Percentiles rank a stretch among this genome's conserved stretches.
These are phyloP conservation scores for Sitta europaea DNA, from an alignment of 2,113 vertebrate species.

Conservation along the genomic window DNA sequence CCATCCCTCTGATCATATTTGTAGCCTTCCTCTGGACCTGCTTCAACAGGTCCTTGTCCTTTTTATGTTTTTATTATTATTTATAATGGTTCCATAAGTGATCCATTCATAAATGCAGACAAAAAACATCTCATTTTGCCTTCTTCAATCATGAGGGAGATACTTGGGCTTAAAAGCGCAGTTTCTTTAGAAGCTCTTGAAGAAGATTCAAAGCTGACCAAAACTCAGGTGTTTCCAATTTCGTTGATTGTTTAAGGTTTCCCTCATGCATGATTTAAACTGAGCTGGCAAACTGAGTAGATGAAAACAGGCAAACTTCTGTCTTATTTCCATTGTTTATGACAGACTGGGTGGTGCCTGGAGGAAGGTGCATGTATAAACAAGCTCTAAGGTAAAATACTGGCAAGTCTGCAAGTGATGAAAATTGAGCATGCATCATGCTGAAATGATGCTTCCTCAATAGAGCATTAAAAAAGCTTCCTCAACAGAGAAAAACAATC, in stretches of 20 bases:
- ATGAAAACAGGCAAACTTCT: not conserved
- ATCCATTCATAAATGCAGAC: not conserved
- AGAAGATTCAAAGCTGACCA: not conserved
- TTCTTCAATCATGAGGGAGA: not conserved
- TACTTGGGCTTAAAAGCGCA: not conserved
- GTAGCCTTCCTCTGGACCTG: not conserved
- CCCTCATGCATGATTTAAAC: not conserved
- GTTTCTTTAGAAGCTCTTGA: not conserved
- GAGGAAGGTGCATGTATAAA: conserved; percentile 17
- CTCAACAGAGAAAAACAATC: not conserved
- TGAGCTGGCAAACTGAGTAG: not conserved
- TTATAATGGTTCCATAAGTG: not conserved
- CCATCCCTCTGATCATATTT: not conserved
- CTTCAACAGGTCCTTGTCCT: not conserved
- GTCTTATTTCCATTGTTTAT: conserved; percentile 4
- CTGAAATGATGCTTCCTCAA: not conserved
- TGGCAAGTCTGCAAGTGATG: conserved; percentile 3
- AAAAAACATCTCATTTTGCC: not conserved
- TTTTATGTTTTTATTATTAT: too few relatives aligned
- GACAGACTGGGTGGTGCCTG: not conserved
- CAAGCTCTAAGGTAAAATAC: conserved; percentile 19
- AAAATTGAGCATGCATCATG: not conserved
- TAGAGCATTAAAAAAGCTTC: not conserved
- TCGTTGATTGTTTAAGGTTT: not conserved
- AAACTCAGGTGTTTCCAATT: not conserved